Base-by-base conservation (phyloP, 2,113 vertebrate species). In the Misgurnus anguillicaudatus region DNA sequence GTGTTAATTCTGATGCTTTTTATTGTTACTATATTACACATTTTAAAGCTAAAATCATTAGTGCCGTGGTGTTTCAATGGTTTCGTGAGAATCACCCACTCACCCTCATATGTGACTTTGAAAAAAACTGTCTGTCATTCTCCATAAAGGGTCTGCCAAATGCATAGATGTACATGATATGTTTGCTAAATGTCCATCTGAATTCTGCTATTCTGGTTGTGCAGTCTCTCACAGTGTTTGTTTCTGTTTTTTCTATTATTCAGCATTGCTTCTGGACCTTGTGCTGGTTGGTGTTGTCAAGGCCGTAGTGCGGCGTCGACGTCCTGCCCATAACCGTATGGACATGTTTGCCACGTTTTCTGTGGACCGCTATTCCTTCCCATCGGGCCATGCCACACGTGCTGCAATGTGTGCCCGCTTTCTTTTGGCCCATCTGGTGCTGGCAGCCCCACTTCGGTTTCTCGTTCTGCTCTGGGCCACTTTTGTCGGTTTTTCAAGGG, bases 341-440 rank as follows among this genome's bases (percentile, higher is more conserved):
- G 98, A 99, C 91, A 99, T 99, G 97, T 99, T 99, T 8, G 90
- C 95, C 89, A 97, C 96, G 10, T 90, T 97, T 77, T 99, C 98
- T 0, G 96, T 99, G 90, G 98, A 99, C 92, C 93, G 94, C 85
- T 99, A 96, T 84, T 99, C 98, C 78, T 99, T 99, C 80, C 98
- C 98, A 0, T 99, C 98, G 0, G 98, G 97, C 87, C 98, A 99
- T 0, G 94, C 98, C 85, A 99, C 96, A 13, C 92, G 98, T 6
- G 97, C 97, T 0, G 95, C 97, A 24, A 91, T 99, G 91, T 95
- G 97, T 9, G 95, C 93, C 1, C 92, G 96, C 9, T 98, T 99
- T 47, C 60, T 99, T 41, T 89, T 99, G 82, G 95, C 95, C n/a
- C 97, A 98, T 89, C 89, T 99, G 45, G 96, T 99, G 48, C 92